Evolutionary conservation across 2,113 vertebrate species (phyloP).

Genomic region (Haliaeetus leucogaster): DNA sequence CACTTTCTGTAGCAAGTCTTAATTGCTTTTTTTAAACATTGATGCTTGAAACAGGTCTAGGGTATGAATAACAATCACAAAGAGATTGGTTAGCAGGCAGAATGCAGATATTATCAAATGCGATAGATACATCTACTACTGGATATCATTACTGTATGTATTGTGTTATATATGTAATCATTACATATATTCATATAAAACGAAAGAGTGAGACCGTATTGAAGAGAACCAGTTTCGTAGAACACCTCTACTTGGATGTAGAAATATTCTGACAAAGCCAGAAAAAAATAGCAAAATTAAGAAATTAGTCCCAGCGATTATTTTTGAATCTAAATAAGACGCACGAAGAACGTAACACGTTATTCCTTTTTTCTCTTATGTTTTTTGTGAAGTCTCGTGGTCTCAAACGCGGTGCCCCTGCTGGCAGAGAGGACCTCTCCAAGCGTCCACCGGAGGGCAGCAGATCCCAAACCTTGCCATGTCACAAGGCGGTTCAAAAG

Average conservation of each 20-base stretch:
- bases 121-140: not conserved
- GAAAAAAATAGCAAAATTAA: not conserved
- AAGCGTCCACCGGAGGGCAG: conserved; percentile 33
- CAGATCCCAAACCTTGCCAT: not conserved
- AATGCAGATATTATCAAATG: not conserved
- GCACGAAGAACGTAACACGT: not conserved
- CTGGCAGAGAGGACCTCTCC: not conserved
- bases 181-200: not conserved
- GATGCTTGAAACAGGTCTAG: not conserved
- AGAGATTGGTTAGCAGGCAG: not conserved
- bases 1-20: not conserved
- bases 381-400: not conserved
- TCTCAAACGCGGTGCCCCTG: not conserved
- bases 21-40: not conserved
- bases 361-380: not conserved
- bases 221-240: not conserved
- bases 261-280: not conserved
- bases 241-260: not conserved
- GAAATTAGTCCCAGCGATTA: not conserved
- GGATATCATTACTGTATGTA: not conserved
- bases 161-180: not conserved
- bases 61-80: not conserved
- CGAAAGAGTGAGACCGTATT: not conserved
- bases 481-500: accelerated
- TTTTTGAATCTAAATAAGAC: not conserved